A percentile compares a stretch with the other conserved stretches of the same genome.
Conservation (phyloP, 92 coral and sea anemone genomes). For the Pocillopora meandrina region DNA sequence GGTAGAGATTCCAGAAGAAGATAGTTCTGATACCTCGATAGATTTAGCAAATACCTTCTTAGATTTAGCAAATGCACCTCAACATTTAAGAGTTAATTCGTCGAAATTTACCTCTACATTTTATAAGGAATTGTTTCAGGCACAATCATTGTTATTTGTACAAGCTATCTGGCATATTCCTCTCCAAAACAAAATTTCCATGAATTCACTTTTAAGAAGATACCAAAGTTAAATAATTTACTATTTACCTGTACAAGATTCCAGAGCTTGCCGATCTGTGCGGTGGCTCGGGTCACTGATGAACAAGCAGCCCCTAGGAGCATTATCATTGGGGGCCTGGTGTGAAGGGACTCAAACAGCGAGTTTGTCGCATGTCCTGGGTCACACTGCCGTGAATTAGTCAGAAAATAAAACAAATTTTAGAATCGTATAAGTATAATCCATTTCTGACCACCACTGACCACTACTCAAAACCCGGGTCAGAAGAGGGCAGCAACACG, state of each 20-base stretch:
- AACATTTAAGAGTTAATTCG: no score
- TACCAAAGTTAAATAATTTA: neutral
- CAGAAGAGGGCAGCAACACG: no score
- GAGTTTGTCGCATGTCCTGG: conserved; percentile 58
- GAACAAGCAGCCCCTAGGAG: conserved; percentile 75
- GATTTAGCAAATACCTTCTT: no score
- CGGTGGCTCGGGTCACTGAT: conserved; percentile 54
- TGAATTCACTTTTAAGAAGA: neutral
- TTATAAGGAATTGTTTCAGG: no score
- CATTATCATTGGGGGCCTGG: conserved; percentile 63
- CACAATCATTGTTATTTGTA: no score
- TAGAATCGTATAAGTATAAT: neutral
- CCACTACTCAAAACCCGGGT: no score
- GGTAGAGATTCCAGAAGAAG: no score
- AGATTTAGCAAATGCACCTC: no score
- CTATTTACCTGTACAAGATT: conserved; percentile 63
- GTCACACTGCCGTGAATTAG: conserved; percentile 53
- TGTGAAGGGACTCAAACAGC: conserved; percentile 62
- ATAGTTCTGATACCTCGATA: no score
- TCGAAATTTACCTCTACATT: no score
- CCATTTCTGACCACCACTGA: no score
- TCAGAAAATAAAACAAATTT: neutral
- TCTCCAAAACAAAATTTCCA: neutral
- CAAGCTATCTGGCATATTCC: no score
- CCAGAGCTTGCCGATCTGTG: conserved; percentile 64